Evolutionary conservation across 2,888 invertebrate species (phyloP).

Genomic region (Pherbina coryleti): DNA sequence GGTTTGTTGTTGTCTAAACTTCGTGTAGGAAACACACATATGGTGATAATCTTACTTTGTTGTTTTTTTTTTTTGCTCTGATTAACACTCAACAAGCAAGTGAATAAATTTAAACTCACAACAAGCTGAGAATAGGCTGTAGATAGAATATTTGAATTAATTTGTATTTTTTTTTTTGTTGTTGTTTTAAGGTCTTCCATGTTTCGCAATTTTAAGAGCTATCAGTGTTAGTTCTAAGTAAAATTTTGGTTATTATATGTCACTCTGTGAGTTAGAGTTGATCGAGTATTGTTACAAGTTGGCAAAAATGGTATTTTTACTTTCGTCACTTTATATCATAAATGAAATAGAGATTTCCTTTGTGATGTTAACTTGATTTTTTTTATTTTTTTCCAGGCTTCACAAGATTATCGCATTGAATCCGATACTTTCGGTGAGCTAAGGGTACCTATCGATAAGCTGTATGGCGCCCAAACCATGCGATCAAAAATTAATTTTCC

Average conservation of each 20-base stretch:
- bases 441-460: constrained; percentile 89
- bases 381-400: constrained; percentile 53
- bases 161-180: background rate
- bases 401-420: constrained; percentile 72
- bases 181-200: background rate
- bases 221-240: background rate
- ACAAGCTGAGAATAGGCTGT: background rate
- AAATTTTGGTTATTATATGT: background rate
- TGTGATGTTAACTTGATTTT: background rate
- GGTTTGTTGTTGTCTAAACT: too few species aligned
- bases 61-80: background rate
- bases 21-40: too few species aligned
- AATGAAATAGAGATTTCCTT: background rate
- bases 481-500: constrained; percentile 96
- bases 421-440: constrained; percentile 96
- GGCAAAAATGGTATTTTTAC: constrained; percentile 21
- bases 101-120: background rate
- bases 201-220: background rate
- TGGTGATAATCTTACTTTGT: background rate
- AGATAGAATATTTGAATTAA: background rate
- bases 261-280: constrained; percentile 22
- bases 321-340: constrained; percentile 17
- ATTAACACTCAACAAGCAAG: background rate
- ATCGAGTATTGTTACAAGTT: constrained; percentile 17
- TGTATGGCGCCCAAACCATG: constrained; percentile 97